Conservation (phyloP, 1,140 invertebrate genomes). For the Scaptomyza graminum region DNA sequence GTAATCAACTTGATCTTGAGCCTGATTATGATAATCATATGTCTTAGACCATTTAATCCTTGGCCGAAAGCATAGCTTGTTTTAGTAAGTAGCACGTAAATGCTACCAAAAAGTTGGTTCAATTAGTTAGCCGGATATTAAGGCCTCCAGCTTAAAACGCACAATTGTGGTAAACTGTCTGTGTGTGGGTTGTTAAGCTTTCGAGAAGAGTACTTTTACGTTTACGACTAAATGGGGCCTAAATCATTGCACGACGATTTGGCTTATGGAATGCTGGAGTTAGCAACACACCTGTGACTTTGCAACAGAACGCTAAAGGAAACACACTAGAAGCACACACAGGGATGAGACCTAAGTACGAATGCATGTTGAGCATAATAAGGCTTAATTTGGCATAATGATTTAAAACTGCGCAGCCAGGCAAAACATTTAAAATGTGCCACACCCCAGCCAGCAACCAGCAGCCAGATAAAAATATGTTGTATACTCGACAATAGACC, state of each 20-base stretch:
- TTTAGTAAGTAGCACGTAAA: slow-evolving; percentile 11
- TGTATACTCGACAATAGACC: slow-evolving; percentile 48
- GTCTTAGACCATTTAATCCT: slow-evolving; percentile 1
- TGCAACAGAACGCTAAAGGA: not conserved
- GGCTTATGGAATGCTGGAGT: slow-evolving; percentile 11
- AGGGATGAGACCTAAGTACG: slow-evolving; percentile 53
- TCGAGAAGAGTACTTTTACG: not conserved
- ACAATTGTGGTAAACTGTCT: not conserved
- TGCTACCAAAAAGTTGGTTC: slow-evolving; percentile 16
- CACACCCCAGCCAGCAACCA: slow-evolving; percentile 16
- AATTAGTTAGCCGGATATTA: slow-evolving; percentile 37
- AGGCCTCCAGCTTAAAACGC: slow-evolving; percentile 8
- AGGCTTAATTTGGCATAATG: slow-evolving; percentile 76
- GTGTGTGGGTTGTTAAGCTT: not conserved
- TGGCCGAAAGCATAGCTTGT: not conserved
- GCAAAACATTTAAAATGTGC: slow-evolving; percentile 69
- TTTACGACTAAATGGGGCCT: slow-evolving; percentile 31
- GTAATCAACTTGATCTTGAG: not conserved
- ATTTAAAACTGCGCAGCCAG: slow-evolving; percentile 71
- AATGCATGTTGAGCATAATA: slow-evolving; percentile 77
- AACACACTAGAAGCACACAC: not conserved
- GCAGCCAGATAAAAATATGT: slow-evolving; percentile 54
- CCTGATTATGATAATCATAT: not conserved
- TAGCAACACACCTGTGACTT: slow-evolving; percentile 25
- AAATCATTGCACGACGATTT: slow-evolving; percentile 44